These are phyloP conservation scores for Phylloscopus collybita DNA, from an alignment of 2,797 vertebrate genomes.

Conservation along the genomic window DNA sequence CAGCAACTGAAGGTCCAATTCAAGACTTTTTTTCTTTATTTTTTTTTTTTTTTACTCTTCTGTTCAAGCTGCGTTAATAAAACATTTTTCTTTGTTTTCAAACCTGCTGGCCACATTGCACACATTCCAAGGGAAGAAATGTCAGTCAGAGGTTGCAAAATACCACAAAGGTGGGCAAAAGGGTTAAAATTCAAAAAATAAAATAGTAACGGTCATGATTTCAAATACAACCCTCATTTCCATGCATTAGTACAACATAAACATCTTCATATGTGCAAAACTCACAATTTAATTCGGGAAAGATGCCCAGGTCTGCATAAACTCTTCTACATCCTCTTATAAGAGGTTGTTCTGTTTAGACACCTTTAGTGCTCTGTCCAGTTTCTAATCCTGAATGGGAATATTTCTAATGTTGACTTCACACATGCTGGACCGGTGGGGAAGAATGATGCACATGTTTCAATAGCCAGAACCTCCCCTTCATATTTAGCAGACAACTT, in stretches of 20 bases:
- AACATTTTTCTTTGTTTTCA: neutral
- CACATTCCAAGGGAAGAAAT: neutral
- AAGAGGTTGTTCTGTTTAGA: neutral
- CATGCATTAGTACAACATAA: neutral
- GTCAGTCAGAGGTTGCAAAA: neutral
- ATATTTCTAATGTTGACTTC: neutral
- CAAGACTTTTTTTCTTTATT: neutral
- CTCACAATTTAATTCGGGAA: neutral
- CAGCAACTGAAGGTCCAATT: conserved; percentile 4
- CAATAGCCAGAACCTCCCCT: neutral
- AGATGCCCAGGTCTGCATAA: neutral
- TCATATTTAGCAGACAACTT: neutral
- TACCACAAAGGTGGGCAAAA: neutral
- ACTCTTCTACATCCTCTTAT: neutral
- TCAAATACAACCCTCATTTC: neutral
- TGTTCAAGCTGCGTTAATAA: conserved; percentile 10
- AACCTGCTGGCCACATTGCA: neutral
- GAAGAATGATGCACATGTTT: neutral
- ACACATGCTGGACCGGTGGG: neutral
- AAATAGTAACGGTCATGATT: neutral
- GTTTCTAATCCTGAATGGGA: neutral
- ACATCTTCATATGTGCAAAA: neutral
- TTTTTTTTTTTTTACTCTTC: neutral
- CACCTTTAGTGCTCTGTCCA: neutral
- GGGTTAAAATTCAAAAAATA: neutral